Evolutionary conservation across 1,140 invertebrate species (phyloP).

Genomic region (Drosophila novamexicana): DNA sequence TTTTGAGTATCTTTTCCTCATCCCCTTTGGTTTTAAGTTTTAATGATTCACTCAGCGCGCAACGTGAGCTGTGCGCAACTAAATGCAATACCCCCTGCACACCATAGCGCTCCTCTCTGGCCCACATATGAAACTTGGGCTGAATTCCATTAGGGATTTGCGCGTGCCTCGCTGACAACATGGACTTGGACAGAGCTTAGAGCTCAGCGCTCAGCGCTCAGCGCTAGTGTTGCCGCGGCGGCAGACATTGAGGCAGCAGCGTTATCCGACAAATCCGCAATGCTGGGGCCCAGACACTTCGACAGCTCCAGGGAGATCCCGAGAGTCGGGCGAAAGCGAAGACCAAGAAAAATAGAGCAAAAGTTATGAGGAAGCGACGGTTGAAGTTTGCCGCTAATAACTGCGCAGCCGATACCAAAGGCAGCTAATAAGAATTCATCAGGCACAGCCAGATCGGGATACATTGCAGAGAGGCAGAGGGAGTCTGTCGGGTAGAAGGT

Average conservation of each 20-base stretch:
- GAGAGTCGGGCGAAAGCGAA: constrained; percentile 37
- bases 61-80: constrained; percentile 15
- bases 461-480: background rate
- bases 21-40: constrained; percentile 9
- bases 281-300: constrained; percentile 39
- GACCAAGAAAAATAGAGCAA: constrained; percentile 69
- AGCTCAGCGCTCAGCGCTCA: background rate
- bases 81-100: constrained; percentile 4
- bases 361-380: constrained; percentile 80
- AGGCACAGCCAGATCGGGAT: constrained; percentile 16
- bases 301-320: constrained; percentile 68
- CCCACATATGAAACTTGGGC: constrained; percentile 1
- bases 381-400: constrained; percentile 73
- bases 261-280: constrained; percentile 45
- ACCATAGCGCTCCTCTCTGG: constrained; percentile 10
- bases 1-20: background rate
- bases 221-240: constrained; percentile 17
- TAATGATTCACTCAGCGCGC: constrained; percentile 46
- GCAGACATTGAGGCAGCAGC: constrained; percentile 66
- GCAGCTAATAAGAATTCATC: constrained; percentile 81
- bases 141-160: constrained; percentile 75
- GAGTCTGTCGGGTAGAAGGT: background rate
- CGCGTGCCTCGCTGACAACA: constrained; percentile 60
- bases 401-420: constrained; percentile 42
- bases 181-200: constrained; percentile 20